These are phyloP conservation scores for Atherix ibis DNA, from an alignment of 2,888 invertebrate species.

Conservation along the genomic window DNA sequence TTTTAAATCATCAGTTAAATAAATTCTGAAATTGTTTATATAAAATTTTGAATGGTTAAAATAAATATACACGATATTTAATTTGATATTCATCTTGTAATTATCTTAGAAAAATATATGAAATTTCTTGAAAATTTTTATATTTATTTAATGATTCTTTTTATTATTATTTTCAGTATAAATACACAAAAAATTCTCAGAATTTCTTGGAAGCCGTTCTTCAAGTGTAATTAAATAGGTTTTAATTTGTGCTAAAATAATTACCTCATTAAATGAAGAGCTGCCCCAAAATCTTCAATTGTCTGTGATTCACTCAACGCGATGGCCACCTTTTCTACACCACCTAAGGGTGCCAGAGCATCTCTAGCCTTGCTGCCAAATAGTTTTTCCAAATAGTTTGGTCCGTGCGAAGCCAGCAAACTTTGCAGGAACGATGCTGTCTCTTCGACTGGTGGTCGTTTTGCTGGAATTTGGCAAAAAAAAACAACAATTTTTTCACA, in stretches of 20 bases:
- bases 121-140: too few relatives aligned
- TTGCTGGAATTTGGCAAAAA: conserved; percentile 45
- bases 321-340: conserved; percentile 89
- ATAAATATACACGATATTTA: too few relatives aligned
- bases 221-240: too few relatives aligned
- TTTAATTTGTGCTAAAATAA: conserved; percentile 1
- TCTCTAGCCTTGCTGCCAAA: conserved; percentile 91
- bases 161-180: too few relatives aligned
- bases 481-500: conserved; percentile 8
- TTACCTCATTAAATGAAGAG: conserved; percentile 33
- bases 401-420: conserved; percentile 84
- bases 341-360: conserved; percentile 79
- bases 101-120: too few relatives aligned
- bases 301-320: conserved; percentile 88
- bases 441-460: conserved; percentile 92
- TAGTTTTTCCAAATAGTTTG: conserved; percentile 89
- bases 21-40: too few relatives aligned
- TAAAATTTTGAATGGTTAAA: too few relatives aligned
- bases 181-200: too few relatives aligned
- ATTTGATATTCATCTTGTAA: too few relatives aligned
- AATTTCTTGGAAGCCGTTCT: too few relatives aligned
- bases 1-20: too few relatives aligned
- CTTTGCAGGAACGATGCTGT: conserved; percentile 91
- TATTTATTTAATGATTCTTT: too few relatives aligned
- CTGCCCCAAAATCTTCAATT: conserved; percentile 67